Base-by-base conservation (phyloP, 2,113 vertebrate genomes). In the Ovis canadensis region DNA sequence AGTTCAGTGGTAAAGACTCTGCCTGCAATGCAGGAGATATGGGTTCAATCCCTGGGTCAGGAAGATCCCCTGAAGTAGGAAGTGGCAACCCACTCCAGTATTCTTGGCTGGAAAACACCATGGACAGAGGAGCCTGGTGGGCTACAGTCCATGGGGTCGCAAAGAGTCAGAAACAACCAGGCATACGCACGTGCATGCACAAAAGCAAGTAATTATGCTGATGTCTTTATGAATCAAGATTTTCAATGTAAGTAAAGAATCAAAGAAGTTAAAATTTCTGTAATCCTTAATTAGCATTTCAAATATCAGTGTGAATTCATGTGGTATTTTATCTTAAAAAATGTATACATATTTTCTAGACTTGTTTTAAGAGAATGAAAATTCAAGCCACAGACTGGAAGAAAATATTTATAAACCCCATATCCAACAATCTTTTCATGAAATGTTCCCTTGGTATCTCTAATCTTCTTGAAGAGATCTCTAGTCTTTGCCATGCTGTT, bases 271-370 rank as follows among this genome's bases (percentile, higher is more conserved):
- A 88, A 95, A 97, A 95, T 33, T 36, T 16, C 71, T 88, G 83
- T 71, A 52, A 82, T 80, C 43, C 55, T 78, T 87, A 52, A 87
- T 55, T 90, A 85, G 59, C 43, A 94, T 88, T 95, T 55, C 31
- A 96, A 98, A 96, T 88, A 87, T 21, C 21, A 36, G 36, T 89
- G 82, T 96, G 88, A 89, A 96, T 81, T 86, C 55, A 87, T 67
- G 71, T 87, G 64, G 17, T 83, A 71, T 83, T 86, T 96, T 95
- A 94, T 90, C 62, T 87, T 92, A 87, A 90, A 96, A 92, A 82
- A 89, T 43, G 48, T 57, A 59, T 48, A 52, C 36, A 43, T 43
- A 83, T 87, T 96, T 96, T 77, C 80, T 87, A 94, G 33, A 25
- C 19, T 96, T 87, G 36, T 52, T 87, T 90, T 87, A 95, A 96